Evolutionary conservation across 2,797 vertebrate species (phyloP), one percentile per base, ranked within the genome.

Genomic region (Simalia tracyae): DNA sequence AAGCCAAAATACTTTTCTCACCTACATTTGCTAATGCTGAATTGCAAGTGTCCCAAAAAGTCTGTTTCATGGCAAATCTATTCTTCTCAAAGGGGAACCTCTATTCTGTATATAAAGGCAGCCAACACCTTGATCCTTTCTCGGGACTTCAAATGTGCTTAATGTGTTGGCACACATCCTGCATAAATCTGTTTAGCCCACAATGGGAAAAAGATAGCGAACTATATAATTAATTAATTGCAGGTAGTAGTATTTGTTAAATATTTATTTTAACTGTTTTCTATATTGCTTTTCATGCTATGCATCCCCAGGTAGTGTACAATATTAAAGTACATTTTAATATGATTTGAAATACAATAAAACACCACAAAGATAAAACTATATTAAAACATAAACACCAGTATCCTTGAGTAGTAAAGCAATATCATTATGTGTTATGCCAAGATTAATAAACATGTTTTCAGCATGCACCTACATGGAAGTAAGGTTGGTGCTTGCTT

Each of bases 221-320:
- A 36, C 36, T 36, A 42, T 24, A 36, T 93, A 94, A 92, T 86
- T 60, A 72, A 95, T 94, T 85, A 88, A 92, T 8, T 90, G 93
- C 89, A 94, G 92, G 91, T 57, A 94, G 91, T 7, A 93, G 88
- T 95, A 89, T 28, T 63, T 63, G 61, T 63, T 63, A 63, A 63
- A 64, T 26, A 64, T 64, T 64, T 64, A 64, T 64, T 64, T 63
- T 63, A 63, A 63, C 22, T 64, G 26, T 64, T 64, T 64, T 64
- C 61, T 64, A 11, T 64, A 64, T 26, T 8, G 8, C 24, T 64
- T 26, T 64, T 26, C 24, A 64, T 24, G 61, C 26, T 64, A 64
- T 64, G 24, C 24, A 28, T 26, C 61, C 61, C 19, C 61, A 8
- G 10, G 46, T 50, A 50, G 46, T 50, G 6, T 50, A 50, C 46